Percentiles rank a stretch among this genome's conserved stretches.
Conservation (phyloP, 2,113 vertebrate genomes). For the Lepus europaeus region DNA sequence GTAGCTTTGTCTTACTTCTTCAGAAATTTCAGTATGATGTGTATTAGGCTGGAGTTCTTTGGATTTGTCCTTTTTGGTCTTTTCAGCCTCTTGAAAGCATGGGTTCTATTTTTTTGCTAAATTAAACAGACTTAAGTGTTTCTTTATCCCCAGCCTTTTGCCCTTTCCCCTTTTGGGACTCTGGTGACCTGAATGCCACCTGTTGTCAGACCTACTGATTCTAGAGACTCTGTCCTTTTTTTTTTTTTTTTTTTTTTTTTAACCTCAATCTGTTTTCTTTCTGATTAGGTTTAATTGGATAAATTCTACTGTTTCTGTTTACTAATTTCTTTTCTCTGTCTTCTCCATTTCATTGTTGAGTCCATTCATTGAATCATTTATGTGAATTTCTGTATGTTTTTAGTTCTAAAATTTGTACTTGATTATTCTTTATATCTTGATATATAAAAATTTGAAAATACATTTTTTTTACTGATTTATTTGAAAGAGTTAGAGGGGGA, state of each 20-base stretch:
- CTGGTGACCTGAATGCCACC: neutral
- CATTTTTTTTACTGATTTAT: neutral
- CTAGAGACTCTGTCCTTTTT: neutral
- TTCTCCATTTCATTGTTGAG: neutral
- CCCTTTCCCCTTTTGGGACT: neutral
- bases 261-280: neutral
- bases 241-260: neutral
- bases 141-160: no score
- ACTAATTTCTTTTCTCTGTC: neutral
- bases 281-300: neutral
- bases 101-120: slow-evolving; percentile 10
- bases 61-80: neutral
- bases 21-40: neutral
- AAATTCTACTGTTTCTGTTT: neutral
- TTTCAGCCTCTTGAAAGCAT: neutral
- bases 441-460: neutral
- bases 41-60: neutral
- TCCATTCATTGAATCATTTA: neutral
- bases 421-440: slow-evolving; percentile 22
- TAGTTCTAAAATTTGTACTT: slow-evolving; percentile 16
- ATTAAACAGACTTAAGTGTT: neutral
- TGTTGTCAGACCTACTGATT: neutral
- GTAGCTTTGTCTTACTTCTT: neutral
- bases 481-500: no score
- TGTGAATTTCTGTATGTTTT: neutral